These are phyloP conservation scores for Tragelaphus scriptus DNA, from an alignment of 2,113 vertebrate species.

Conservation along the genomic window DNA sequence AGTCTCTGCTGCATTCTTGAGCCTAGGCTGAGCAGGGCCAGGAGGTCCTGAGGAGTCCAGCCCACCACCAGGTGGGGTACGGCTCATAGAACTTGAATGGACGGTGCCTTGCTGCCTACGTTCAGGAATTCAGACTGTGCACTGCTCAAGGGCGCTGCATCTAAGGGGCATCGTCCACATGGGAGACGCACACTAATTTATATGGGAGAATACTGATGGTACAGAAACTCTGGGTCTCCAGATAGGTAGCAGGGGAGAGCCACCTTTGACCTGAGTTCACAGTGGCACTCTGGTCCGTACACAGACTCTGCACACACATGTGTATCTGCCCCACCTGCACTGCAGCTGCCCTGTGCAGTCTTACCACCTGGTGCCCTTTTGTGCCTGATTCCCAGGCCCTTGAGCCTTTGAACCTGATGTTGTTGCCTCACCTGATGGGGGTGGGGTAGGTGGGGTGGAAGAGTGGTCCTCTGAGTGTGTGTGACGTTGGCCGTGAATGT, in stretches of 20 bases:
- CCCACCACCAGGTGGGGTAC: background rate
- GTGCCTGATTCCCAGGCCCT: background rate
- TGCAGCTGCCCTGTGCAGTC: background rate
- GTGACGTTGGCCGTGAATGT: background rate
- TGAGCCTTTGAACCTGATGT: background rate
- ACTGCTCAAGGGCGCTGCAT: background rate
- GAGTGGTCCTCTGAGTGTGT: background rate
- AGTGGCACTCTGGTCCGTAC: background rate
- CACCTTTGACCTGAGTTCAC: background rate
- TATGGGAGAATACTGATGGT: background rate
- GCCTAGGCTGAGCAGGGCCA: background rate
- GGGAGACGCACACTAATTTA: background rate
- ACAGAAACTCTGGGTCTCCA: background rate
- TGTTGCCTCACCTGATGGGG: background rate
- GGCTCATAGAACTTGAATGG: background rate
- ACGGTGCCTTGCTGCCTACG: no score
- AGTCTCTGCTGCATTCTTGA: background rate
- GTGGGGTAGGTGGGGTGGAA: fast-evolving
- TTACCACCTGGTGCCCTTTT: background rate
- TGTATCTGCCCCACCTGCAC: no score
- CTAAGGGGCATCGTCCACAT: fast-evolving
- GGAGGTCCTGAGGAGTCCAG: background rate
- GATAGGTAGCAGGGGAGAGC: background rate
- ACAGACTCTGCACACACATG: background rate
- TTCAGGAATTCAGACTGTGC: background rate